Evolutionary conservation across 1,140 invertebrate species (phyloP).

Genomic region (Ceratina calcarata): DNA sequence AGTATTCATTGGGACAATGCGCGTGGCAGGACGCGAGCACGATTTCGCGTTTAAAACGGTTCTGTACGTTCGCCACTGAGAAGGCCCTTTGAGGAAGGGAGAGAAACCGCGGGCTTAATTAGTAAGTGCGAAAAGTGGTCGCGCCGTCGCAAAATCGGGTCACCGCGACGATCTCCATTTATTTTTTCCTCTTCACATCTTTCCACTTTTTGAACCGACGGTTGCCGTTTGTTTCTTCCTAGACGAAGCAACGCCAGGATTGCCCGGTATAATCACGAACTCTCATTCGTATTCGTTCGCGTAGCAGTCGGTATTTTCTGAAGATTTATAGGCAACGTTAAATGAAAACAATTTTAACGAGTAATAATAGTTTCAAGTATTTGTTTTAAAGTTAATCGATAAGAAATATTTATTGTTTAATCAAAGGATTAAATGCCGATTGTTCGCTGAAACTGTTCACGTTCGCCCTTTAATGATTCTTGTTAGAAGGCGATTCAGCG

Average conservation of each 20-base stretch:
- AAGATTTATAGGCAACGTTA: not conserved
- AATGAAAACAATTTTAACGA: not conserved
- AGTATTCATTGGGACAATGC: constrained; percentile 47
- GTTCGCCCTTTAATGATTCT: not conserved
- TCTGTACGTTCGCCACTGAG: not conserved
- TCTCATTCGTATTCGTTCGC: not conserved
- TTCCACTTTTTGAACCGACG: not conserved
- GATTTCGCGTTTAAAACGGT: constrained; percentile 29
- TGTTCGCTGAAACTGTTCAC: not conserved
- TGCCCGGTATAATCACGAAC: not conserved
- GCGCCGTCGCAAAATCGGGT: constrained; percentile 11
- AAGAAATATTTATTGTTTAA: not conserved
- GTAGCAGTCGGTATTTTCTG: no score
- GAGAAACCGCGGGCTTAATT: constrained; percentile 31
- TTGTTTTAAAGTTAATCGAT: no score
- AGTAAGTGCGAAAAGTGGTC: constrained; percentile 21
- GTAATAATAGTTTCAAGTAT: no score
- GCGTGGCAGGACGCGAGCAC: not conserved
- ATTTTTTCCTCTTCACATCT: not conserved
- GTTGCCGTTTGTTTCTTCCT: not conserved
- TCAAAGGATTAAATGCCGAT: not conserved
- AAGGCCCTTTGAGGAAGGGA: not conserved
- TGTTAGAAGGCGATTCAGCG: not conserved
- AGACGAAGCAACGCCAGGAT: not conserved
- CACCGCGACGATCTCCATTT: not conserved